Percentiles rank a stretch among this genome's conserved stretches.
phyloP scores from a whole-genome alignment of 1,140 invertebrate species.

The Anagrus nilaparvatae region DNA sequence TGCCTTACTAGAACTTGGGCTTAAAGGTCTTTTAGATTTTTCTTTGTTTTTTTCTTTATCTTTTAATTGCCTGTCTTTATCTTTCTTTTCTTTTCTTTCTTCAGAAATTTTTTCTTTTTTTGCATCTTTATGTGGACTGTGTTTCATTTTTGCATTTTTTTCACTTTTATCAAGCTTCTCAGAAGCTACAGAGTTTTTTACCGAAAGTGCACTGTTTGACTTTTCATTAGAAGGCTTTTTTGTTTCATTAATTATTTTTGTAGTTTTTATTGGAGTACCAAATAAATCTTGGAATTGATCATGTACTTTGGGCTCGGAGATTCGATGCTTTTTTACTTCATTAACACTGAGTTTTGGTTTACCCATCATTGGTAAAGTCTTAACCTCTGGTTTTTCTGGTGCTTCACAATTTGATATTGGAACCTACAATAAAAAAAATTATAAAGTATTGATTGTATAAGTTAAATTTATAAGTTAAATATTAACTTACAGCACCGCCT shows the following conservation, averaged over 20 bases:
- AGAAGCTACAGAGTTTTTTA: slow-evolving; percentile 20
- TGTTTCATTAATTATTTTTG: slow-evolving; percentile 50
- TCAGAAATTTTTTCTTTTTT: slow-evolving; percentile 45
- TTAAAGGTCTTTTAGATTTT: slow-evolving; percentile 52
- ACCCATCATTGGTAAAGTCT: slow-evolving; percentile 43
- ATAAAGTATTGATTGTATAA: background rate
- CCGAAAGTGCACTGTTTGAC: slow-evolving; percentile 37
- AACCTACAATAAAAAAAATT: slow-evolving; percentile 20
- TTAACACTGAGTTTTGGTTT: slow-evolving; percentile 57
- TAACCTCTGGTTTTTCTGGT: slow-evolving; percentile 32
- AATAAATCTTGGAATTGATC: slow-evolving; percentile 69
- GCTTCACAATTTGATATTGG: slow-evolving; percentile 25
- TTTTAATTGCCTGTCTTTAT: slow-evolving; percentile 53
- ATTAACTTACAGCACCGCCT: slow-evolving; percentile 60
- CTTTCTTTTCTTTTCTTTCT: slow-evolving; percentile 53
- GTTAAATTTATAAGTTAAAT: slow-evolving; percentile 4
- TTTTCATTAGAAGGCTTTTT: slow-evolving; percentile 35
- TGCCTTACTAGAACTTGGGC: slow-evolving; percentile 37
- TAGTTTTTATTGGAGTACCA: slow-evolving; percentile 64
- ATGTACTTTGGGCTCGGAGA: slow-evolving; percentile 49
- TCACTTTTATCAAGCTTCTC: slow-evolving; percentile 52
- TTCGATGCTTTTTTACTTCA: slow-evolving; percentile 48
- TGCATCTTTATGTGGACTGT: slow-evolving; percentile 45
- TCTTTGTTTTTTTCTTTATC: slow-evolving; percentile 52
- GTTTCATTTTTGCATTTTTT: slow-evolving; percentile 49